Percentiles rank a stretch among this genome's conserved stretches.
Evolutionary conservation across 2,113 vertebrate genomes (phyloP).

Genomic region (Oncorhynchus nerka): DNA sequence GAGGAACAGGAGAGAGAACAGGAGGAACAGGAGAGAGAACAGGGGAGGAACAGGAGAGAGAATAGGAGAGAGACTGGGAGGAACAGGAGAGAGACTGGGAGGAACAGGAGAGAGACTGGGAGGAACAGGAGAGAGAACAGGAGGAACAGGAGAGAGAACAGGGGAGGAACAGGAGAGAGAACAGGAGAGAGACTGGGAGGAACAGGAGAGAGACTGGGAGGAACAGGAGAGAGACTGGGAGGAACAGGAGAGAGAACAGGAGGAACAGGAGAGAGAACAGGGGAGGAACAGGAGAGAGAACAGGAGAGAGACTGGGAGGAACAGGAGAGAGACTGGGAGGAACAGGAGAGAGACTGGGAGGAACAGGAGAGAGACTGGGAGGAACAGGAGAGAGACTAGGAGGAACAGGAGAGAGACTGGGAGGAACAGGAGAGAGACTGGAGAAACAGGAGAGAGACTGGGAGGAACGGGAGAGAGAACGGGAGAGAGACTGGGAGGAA

Average conservation of each 20-base stretch:
- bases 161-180: background rate
- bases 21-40: too few relatives aligned
- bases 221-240: background rate
- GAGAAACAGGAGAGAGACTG: background rate
- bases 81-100: too few relatives aligned
- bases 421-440: constrained; percentile 28
- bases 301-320: constrained; percentile 57
- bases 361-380: constrained; percentile 54
- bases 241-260: constrained; percentile 58
- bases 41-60: too few relatives aligned
- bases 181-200: constrained; percentile 58
- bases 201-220: constrained; percentile 5
- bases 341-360: background rate
- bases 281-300: too few relatives aligned
- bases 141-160: too few relatives aligned
- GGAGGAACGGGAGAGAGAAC: background rate
- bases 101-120: too few relatives aligned
- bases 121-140: too few relatives aligned
- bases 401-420: background rate
- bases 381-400: background rate
- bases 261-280: background rate
- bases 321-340: background rate
- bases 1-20: too few relatives aligned
- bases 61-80: too few relatives aligned
- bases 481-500: constrained; percentile 56